A percentile compares a stretch with the other conserved stretches of the same genome.
phyloP scores from a whole-genome alignment of 1,140 invertebrate species.

The Chrysomallon squamiferum region DNA sequence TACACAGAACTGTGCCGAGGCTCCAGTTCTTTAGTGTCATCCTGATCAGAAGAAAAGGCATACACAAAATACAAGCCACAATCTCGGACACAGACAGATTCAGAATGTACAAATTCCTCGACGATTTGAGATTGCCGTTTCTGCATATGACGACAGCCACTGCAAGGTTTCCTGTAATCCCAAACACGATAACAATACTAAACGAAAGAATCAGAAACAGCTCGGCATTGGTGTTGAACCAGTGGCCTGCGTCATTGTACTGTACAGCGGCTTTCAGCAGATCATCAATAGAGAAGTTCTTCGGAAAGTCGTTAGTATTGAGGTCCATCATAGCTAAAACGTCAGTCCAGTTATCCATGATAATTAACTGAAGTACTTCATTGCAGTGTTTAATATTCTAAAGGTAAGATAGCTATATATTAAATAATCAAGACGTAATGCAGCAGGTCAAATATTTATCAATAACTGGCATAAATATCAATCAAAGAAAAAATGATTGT shows the following conservation, averaged over 20 bases:
- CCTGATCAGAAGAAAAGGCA: constrained; percentile 48
- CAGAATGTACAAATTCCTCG: constrained; percentile 56
- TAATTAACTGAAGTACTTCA: too few relatives aligned
- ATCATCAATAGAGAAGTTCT: constrained; percentile 1
- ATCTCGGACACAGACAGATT: constrained; percentile 60
- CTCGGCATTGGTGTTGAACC: constrained; percentile 27
- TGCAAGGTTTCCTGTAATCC: constrained; percentile 60
- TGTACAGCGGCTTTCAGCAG: not conserved
- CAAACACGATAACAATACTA: constrained; percentile 56
- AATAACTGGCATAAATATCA: too few relatives aligned
- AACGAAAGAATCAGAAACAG: constrained; percentile 56
- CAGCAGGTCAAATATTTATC: too few relatives aligned
- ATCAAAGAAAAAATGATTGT: too few relatives aligned
- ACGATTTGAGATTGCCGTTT: constrained; percentile 53
- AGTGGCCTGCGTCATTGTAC: constrained; percentile 10
- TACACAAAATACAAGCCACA: constrained; percentile 51
- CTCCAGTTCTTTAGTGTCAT: constrained; percentile 40
- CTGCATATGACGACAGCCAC: constrained; percentile 59
- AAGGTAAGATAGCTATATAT: too few relatives aligned
- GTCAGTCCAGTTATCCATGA: not conserved
- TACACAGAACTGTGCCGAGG: constrained; percentile 52
- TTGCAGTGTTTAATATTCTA: too few relatives aligned
- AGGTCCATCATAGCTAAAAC: not conserved
- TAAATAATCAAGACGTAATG: too few relatives aligned
- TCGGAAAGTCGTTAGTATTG: not conserved